Conservation (phyloP, 2,888 invertebrate species). For the Drosophila anomalipes region DNA sequence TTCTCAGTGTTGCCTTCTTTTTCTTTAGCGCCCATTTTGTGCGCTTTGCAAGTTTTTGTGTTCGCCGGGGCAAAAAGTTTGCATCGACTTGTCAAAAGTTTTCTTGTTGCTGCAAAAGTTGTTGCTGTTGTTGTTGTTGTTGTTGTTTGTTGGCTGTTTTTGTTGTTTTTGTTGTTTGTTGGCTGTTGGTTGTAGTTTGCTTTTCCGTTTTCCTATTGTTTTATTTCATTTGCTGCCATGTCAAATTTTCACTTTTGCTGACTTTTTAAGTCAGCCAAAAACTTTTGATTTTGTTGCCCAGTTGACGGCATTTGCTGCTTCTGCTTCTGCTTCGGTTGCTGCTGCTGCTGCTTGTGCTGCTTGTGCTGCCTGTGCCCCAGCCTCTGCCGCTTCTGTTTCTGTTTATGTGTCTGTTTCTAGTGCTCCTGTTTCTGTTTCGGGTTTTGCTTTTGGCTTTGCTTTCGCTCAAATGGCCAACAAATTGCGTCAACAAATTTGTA, state of each 20-base stretch:
- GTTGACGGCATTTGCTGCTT: slow-evolving; percentile 30
- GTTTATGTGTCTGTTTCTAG: not conserved
- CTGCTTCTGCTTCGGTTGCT: not conserved
- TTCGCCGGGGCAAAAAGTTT: slow-evolving; percentile 64
- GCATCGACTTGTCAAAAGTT: slow-evolving; percentile 70
- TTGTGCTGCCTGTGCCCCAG: not conserved
- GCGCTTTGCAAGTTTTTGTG: slow-evolving; percentile 58
- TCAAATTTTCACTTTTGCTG: slow-evolving; percentile 79
- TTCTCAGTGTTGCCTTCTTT: slow-evolving; percentile 24
- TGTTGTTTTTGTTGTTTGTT: slow-evolving; percentile 20
- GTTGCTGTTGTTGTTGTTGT: slow-evolving; percentile 26
- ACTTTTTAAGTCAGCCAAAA: slow-evolving; percentile 72
- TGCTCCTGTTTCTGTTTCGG: not conserved
- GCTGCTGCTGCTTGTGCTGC: slow-evolving; percentile 3
- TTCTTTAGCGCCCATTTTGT: slow-evolving; percentile 66
- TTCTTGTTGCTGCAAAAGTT: slow-evolving; percentile 45
- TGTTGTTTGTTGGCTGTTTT: slow-evolving; percentile 15
- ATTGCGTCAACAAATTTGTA: slow-evolving; percentile 63
- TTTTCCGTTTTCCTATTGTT: slow-evolving; percentile 57
- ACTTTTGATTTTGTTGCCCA: slow-evolving; percentile 47
- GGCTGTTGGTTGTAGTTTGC: slow-evolving; percentile 30
- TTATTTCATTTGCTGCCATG: slow-evolving; percentile 68
- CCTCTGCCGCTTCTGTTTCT: not conserved
- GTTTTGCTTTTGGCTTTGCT: slow-evolving; percentile 6
- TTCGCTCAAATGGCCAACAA: slow-evolving; percentile 47